phyloP scores from a whole-genome alignment of 2,113 vertebrate species.

The Semnornis frantzii region DNA sequence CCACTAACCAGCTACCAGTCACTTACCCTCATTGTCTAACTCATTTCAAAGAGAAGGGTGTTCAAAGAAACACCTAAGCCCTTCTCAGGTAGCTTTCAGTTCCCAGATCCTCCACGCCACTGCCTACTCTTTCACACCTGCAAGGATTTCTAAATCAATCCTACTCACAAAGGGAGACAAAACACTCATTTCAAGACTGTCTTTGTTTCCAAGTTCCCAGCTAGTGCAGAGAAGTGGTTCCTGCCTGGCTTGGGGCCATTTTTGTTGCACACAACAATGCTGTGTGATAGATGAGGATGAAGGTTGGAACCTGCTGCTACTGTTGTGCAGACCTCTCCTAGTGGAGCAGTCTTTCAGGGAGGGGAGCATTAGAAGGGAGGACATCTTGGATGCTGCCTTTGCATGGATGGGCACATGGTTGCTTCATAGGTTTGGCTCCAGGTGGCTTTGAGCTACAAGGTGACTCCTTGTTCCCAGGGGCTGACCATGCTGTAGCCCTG shows the following conservation, averaged over 20 bases:
- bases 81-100: neutral
- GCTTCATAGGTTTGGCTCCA: neutral
- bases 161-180: neutral
- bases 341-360: neutral
- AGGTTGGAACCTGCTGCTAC: neutral
- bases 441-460: neutral
- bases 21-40: neutral
- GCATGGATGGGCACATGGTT: neutral
- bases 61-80: neutral
- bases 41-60: neutral
- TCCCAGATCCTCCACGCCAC: neutral
- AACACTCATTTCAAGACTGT: neutral
- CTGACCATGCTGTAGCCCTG: neutral
- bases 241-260: neutral
- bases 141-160: neutral
- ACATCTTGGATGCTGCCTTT: rapidly evolving
- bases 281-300: neutral
- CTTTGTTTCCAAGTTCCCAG: neutral
- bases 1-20: neutral
- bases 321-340: neutral
- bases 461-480: neutral
- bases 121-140: neutral
- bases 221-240: neutral
- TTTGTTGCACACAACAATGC: neutral
- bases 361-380: neutral